Base-by-base conservation (phyloP, 2,888 invertebrate genomes). In the Drosophila setosimentum region DNA sequence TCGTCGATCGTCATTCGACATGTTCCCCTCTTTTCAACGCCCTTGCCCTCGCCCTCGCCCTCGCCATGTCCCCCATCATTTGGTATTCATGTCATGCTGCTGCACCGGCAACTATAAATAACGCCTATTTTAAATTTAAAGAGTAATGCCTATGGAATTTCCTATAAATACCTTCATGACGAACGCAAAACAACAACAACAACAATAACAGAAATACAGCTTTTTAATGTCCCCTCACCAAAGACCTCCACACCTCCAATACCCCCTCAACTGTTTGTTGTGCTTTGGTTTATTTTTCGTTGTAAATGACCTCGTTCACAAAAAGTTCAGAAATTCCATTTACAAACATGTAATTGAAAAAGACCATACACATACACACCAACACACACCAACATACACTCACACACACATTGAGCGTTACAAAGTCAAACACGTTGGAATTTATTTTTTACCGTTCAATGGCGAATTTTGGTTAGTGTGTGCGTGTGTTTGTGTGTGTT, bases 261-360 rank as follows among this genome's bases (percentile, higher is more conserved):
- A 21, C 54, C 27, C 24, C 59, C 54, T 33, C 37, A 21, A 29
- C 27, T 29, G 29, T n/a, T 37, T 48, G 42, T 51, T 67, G 58
- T 72, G 77, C 66, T 71, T 62, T 51, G 50, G 57, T 65, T 73
- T 74, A 60, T 45, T 67, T 80, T 83, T 80, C 77, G 80, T 81
- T 82, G 87, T 88, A 88, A 87, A 73, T 88, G 87, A 87, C 87
- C 87, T 87, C 87, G 88, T 88, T 84, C 82, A 86, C 76, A 84
- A 86, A 83, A 81, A 86, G 86, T 82, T 86, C 84, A 77, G 76
- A 86, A 87, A 87, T 86, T 80, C 84, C 85, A 87, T 87, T 86
- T 86, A 87, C 84, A 87, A 85, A 82, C 78, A 80, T 85, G 87
- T 86, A 87, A 88, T 86, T 87, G 88, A 87, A 87, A 87, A 86